Evolutionary conservation across 2,797 vertebrate genomes (phyloP).

Genomic region (Sebastes oblongus): DNA sequence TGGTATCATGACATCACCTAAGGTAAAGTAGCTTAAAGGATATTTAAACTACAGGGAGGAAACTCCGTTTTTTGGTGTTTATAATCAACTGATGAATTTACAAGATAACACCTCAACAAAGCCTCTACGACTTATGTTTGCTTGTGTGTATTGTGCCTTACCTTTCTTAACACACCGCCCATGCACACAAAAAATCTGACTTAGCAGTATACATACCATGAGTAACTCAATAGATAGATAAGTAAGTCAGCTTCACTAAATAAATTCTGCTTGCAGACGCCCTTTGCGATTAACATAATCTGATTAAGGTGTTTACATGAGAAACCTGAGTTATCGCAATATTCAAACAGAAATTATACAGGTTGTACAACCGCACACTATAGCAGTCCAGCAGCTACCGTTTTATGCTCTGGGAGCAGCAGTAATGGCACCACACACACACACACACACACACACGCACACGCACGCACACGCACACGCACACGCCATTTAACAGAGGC

Average conservation of each 20-base stretch:
- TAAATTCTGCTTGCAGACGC: neutral
- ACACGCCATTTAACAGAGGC: conserved; percentile 1
- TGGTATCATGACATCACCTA: no score
- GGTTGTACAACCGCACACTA: neutral
- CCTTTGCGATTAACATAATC: neutral
- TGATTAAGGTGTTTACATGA: neutral
- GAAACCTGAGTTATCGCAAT: neutral
- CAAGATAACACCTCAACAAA: neutral
- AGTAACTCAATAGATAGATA: neutral
- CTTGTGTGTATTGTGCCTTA: neutral
- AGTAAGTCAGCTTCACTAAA: neutral
- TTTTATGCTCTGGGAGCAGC: neutral
- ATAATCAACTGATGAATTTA: neutral
- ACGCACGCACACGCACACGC: neutral
- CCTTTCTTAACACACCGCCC: neutral
- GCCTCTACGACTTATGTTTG: neutral
- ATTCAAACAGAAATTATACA: neutral
- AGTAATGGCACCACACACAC: neutral
- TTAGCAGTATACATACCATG: neutral
- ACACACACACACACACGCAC: neutral
- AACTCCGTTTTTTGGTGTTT: neutral
- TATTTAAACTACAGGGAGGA: neutral
- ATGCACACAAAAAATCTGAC: neutral
- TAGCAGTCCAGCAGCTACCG: neutral
- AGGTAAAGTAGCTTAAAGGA: neutral